A percentile compares a stretch with the other conserved stretches of the same genome.
These are phyloP conservation scores for Dryobates pubescens DNA, from an alignment of 2,797 vertebrate genomes.

Conservation along the genomic window DNA sequence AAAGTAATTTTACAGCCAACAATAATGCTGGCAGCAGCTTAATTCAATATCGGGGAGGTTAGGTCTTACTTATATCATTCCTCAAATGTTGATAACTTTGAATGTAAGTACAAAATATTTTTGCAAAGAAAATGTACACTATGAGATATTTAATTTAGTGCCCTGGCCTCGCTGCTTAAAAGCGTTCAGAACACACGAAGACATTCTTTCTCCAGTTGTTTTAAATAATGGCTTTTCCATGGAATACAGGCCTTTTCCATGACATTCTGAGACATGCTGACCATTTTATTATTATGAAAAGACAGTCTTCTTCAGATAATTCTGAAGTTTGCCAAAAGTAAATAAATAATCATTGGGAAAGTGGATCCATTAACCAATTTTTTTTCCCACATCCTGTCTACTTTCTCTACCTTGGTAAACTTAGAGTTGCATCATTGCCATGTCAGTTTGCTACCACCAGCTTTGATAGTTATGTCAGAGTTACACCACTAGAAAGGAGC, in stretches of 20 bases:
- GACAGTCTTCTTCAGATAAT: not conserved
- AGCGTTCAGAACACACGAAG: not conserved
- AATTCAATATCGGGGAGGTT: constrained; percentile 49
- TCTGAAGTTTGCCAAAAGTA: not conserved
- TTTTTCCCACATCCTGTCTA: not conserved
- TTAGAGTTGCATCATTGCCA: not conserved
- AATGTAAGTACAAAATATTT: constrained; percentile 1
- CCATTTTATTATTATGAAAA: constrained; percentile 18
- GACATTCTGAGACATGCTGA: constrained; percentile 5
- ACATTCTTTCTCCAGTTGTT: constrained; percentile 26
- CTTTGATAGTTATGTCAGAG: not conserved
- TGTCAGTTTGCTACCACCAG: not conserved
- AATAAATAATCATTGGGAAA: not conserved
- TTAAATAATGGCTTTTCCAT: not conserved
- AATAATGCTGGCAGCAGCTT: constrained; percentile 71
- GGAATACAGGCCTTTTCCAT: not conserved
- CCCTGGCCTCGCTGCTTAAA: not conserved
- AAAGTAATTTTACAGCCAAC: constrained; percentile 80
- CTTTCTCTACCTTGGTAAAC: not conserved
- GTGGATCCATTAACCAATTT: not conserved
- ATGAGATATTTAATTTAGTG: constrained; percentile 26
- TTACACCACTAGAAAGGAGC: not conserved
- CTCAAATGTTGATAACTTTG: constrained; percentile 1
- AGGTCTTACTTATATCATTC: constrained; percentile 20
- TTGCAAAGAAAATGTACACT: constrained; percentile 23